Percentiles rank a stretch among this genome's conserved stretches.
phyloP scores from a whole-genome alignment of 2,888 invertebrate genomes.

The Augochlorella aurata region DNA sequence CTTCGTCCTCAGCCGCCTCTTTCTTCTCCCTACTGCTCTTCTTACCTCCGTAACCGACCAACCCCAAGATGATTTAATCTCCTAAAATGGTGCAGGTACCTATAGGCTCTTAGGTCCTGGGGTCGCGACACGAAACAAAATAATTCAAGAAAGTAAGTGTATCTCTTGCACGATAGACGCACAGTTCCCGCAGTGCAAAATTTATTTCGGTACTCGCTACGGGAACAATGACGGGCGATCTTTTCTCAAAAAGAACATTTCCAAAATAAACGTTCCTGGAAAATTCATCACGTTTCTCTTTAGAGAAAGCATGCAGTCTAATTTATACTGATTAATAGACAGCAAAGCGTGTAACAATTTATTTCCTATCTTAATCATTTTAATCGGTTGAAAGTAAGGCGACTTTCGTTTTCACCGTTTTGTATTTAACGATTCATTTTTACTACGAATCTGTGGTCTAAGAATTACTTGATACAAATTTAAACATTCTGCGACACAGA shows the following conservation, averaged over 20 bases:
- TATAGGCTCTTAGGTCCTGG: constrained; percentile 72
- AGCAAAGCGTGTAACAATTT: no score
- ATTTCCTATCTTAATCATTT: no score
- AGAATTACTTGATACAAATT: no score
- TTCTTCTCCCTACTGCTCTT: constrained; percentile 65
- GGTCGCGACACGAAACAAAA: constrained; percentile 74
- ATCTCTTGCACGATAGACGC: constrained; percentile 22
- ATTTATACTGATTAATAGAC: no score
- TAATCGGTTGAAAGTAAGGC: no score
- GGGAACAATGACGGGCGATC: constrained; percentile 5
- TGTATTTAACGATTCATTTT: no score
- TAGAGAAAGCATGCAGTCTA: no score
- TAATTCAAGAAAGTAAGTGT: constrained; percentile 73
- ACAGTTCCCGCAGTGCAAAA: constrained; percentile 11
- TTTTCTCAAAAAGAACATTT: background rate
- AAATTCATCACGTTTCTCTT: background rate
- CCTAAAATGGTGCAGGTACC: constrained; percentile 79
- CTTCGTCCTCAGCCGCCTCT: constrained; percentile 60
- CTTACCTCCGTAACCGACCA: constrained; percentile 73
- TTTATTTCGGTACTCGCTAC: background rate
- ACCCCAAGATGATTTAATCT: constrained; percentile 81
- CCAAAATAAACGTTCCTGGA: background rate
- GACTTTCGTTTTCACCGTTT: no score
- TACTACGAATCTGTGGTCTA: no score
- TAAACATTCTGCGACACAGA: background rate